These are phyloP conservation scores for Darevskia mixta DNA, from an alignment of 2,797 vertebrate species.

Conservation along the genomic window DNA sequence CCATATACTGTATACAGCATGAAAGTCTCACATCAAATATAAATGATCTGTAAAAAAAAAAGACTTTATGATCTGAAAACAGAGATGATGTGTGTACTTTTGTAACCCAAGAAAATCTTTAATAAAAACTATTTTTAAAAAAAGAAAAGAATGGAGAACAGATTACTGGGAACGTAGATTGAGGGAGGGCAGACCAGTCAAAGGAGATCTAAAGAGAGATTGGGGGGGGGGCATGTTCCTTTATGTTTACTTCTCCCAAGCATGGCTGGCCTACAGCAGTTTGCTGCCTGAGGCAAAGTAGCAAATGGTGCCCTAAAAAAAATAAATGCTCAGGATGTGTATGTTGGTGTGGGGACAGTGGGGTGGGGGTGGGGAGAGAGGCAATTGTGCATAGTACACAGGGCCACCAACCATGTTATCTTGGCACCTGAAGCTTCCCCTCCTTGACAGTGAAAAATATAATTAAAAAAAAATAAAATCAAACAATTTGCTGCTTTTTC, in stretches of 20 bases:
- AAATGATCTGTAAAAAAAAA: too few relatives aligned
- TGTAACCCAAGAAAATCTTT: too few relatives aligned
- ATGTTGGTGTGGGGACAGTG: too few relatives aligned
- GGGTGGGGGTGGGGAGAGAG: neutral
- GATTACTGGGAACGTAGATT: neutral
- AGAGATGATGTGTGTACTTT: too few relatives aligned
- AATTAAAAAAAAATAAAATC: neutral
- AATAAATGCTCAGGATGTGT: neutral
- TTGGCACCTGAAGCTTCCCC: neutral
- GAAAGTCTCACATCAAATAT: too few relatives aligned
- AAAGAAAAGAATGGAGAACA: neutral
- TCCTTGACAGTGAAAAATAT: neutral
- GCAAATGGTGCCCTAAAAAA: neutral
- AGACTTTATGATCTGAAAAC: too few relatives aligned
- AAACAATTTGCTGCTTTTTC: neutral
- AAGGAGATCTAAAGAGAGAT: neutral
- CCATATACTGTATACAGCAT: too few relatives aligned
- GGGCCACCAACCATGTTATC: neutral
- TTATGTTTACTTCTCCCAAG: neutral
- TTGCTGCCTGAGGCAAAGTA: neutral
- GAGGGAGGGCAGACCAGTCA: constrained; percentile 34
- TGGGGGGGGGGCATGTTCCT: neutral
- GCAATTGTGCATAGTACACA: neutral
- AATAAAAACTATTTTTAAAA: too few relatives aligned
- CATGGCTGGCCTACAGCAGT: neutral